These are phyloP conservation scores for Euwallacea fornicatus DNA, from an alignment of 1,140 invertebrate species.

Conservation along the genomic window DNA sequence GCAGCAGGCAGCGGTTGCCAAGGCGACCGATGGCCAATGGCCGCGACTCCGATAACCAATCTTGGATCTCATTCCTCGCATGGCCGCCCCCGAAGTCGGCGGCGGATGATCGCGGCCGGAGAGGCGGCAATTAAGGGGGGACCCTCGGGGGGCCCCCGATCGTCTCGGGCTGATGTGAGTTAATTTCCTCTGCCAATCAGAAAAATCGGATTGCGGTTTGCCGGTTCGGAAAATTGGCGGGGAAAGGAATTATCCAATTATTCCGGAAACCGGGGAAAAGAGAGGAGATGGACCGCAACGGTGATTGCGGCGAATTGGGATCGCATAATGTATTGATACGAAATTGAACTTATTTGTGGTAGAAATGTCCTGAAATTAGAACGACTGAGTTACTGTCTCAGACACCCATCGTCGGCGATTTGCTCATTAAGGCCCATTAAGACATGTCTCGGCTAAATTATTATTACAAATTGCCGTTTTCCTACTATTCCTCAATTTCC, in stretches of 20 bases:
- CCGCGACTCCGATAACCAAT: conserved; percentile 51
- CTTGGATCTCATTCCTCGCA: conserved; percentile 53
- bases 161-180: conserved; percentile 23
- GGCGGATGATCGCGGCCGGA: conserved; percentile 33
- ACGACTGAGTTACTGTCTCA: no score
- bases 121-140: conserved; percentile 38
- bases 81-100: conserved; percentile 46
- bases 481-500: neutral
- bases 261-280: conserved; percentile 10
- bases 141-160: conserved; percentile 1
- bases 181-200: conserved; percentile 38
- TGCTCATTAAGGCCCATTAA: conserved; percentile 18
- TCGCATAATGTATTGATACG: no score
- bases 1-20: conserved; percentile 39
- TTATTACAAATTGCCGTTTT: neutral
- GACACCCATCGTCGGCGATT: neutral
- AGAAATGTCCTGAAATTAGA: no score
- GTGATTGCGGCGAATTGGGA: neutral
- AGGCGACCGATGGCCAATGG: conserved; percentile 51
- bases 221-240: conserved; percentile 26
- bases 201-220: conserved; percentile 39
- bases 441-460: neutral
- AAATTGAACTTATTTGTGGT: no score
- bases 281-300: conserved; percentile 4
- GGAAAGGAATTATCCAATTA: conserved; percentile 15